phyloP scores from a whole-genome alignment of 2,888 invertebrate genomes.

The Ectemnius cavifrons region DNA sequence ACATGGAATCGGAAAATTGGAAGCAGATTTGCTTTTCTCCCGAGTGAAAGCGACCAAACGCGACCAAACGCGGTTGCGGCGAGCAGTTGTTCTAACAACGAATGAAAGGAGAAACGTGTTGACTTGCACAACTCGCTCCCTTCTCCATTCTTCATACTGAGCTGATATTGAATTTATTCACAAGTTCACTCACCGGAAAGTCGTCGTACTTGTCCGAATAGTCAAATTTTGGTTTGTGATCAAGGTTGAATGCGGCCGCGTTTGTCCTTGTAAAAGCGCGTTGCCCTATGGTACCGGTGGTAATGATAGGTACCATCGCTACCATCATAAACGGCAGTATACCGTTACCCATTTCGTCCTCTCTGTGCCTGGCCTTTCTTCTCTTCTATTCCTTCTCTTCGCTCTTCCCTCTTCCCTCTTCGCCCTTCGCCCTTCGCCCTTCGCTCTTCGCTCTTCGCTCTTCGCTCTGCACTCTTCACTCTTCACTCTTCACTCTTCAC shows the following conservation, averaged over 20 bases:
- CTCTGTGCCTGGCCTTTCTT: neutral
- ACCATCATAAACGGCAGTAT: conserved; percentile 43
- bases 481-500: neutral
- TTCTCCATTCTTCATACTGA: too few species aligned
- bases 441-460: neutral
- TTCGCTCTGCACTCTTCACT: neutral
- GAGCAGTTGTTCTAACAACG: too few species aligned
- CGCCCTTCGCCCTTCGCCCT: too few species aligned
- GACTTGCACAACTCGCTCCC: too few species aligned
- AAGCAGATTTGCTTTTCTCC: too few species aligned
- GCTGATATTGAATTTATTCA: too few species aligned
- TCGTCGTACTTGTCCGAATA: neutral
- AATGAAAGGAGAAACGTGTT: too few species aligned
- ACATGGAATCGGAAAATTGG: too few species aligned
- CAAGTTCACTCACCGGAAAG: neutral
- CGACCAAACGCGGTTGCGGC: too few species aligned
- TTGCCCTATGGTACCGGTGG: conserved; percentile 40
- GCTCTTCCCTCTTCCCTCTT: neutral
- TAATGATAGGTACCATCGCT: conserved; percentile 48
- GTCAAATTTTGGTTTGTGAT: neutral
- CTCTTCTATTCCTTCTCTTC: neutral
- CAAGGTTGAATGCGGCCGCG: neutral
- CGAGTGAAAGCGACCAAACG: too few species aligned
- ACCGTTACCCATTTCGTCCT: conserved; percentile 43
- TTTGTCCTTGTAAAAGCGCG: conserved; percentile 23